Percentiles rank a stretch among this genome's conserved stretches.
Evolutionary conservation across 2,888 invertebrate species (phyloP).

Genomic region (Tipula vernalis): DNA sequence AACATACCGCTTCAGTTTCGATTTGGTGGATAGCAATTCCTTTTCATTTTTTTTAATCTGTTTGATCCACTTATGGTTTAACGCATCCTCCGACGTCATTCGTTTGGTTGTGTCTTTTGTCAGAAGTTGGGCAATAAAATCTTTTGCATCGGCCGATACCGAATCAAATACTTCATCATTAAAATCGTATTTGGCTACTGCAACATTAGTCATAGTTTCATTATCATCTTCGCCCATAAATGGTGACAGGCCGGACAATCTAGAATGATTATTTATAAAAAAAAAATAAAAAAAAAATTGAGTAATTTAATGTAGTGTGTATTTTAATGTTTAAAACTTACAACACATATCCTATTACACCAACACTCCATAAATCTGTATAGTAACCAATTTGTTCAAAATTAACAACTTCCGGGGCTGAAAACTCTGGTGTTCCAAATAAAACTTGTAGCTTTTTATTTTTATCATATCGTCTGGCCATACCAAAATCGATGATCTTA

Average conservation of each 20-base stretch:
- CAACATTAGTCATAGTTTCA: conserved; percentile 96
- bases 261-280: conserved; percentile 28
- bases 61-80: conserved; percentile 77
- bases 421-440: conserved; percentile 98
- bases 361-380: conserved; percentile 99
- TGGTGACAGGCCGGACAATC: conserved; percentile 93
- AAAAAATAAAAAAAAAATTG: background rate
- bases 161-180: conserved; percentile 94
- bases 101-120: conserved; percentile 87
- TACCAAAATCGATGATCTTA: conserved; percentile 96
- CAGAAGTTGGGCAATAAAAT: conserved; percentile 86
- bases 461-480: conserved; percentile 86
- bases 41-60: conserved; percentile 26
- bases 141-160: conserved; percentile 88
- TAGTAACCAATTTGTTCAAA: conserved; percentile 93
- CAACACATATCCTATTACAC: conserved; percentile 96
- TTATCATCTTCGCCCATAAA: conserved; percentile 97
- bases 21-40: conserved; percentile 60
- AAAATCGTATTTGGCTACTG: conserved; percentile 92
- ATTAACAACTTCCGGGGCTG: conserved; percentile 97
- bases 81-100: conserved; percentile 70
- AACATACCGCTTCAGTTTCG: conserved; percentile 73
- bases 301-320: background rate
- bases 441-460: conserved; percentile 75
- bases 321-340: no score